Evolutionary conservation across 1,140 invertebrate species (phyloP), one percentile per base, ranked within the genome.

Genomic region (Papilio dardanus): DNA sequence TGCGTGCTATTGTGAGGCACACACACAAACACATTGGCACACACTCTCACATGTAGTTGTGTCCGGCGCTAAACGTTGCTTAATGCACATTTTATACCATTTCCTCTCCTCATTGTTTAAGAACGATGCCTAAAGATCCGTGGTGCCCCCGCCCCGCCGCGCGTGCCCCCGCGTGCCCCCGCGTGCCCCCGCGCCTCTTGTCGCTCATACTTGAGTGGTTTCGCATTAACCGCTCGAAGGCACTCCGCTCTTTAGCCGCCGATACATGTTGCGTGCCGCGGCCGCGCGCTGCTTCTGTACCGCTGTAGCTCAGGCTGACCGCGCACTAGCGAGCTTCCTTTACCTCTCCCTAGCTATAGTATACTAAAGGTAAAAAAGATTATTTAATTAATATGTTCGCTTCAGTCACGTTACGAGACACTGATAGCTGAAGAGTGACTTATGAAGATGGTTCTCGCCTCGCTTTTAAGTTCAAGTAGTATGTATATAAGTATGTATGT

Each of bases 81-180:
- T 78, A 81, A 77, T 79, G 80, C 74, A 78, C 75, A 58, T 77
- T 83, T 83, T 77, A 80, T 79, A 76, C 50, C 77, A 76, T 77
- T 71, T 33, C 69, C 69, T 71, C 40, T 78, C 76, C 74, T 76
- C 76, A 78, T 81, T 82, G 80, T 82, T 80, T 82, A 80, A 80
- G 78, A 82, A 80, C 80, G 77, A 80, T 76, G 71, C 79, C 76
- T 76, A 77, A 82, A 82, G 76, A 78, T 75, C 66, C 58, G 74
- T 68, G 37, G 37, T 30, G 71, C 33, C 75, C 75, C 42, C 58
- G 35, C 76, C 24, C 28, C n/a, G n/a, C 21, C 8, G 10, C 6
- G 14, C n/a, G 42, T 16, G n/a, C 50, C 6, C 5, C 50, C 14
- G 67, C 58, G 74, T 75, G 21, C 58, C 16, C 74, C 19, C 73